phyloP scores from a whole-genome alignment of 2,888 invertebrate genomes.

The Crioceris asparagi region DNA sequence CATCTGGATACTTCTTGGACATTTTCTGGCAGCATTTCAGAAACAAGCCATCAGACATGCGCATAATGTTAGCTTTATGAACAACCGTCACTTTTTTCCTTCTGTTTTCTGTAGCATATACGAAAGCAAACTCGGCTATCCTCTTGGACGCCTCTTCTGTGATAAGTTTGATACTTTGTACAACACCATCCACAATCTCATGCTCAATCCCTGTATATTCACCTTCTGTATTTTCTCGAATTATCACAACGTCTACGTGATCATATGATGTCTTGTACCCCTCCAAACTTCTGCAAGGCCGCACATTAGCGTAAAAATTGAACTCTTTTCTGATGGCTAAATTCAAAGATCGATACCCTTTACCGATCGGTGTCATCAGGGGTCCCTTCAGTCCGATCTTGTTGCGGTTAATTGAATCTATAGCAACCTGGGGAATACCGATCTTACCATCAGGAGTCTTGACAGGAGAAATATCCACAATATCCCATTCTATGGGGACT shows the following conservation, averaged over 20 bases:
- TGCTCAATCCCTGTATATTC: slow-evolving; percentile 99
- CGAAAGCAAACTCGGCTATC: slow-evolving; percentile 96
- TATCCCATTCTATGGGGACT: slow-evolving; percentile 97
- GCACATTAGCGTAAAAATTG: slow-evolving; percentile 92
- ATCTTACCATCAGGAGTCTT: slow-evolving; percentile 92
- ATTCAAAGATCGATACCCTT: slow-evolving; percentile 97
- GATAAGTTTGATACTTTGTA: slow-evolving; percentile 98
- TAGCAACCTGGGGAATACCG: slow-evolving; percentile 92
- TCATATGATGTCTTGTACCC: slow-evolving; percentile 96
- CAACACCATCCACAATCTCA: slow-evolving; percentile 97
- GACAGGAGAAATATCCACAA: slow-evolving; percentile 97
- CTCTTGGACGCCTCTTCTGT: slow-evolving; percentile 93
- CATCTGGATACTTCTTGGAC: slow-evolving; percentile 82
- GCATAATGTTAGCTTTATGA: slow-evolving; percentile 99
- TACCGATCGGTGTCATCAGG: slow-evolving; percentile 96
- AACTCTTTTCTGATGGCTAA: slow-evolving; percentile 95
- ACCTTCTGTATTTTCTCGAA: slow-evolving; percentile 98
- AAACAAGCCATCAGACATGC: slow-evolving; percentile 99
- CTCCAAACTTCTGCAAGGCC: slow-evolving; percentile 93
- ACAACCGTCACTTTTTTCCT: slow-evolving; percentile 93
- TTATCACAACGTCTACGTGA: slow-evolving; percentile 96
- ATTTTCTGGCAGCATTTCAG: slow-evolving; percentile 91
- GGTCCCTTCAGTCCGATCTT: slow-evolving; percentile 98
- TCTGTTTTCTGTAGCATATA: slow-evolving; percentile 86
- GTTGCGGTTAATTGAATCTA: slow-evolving; percentile 92